Evolutionary conservation across 2,888 invertebrate species (phyloP), one percentile per base, ranked within the genome.

Genomic region (Drosophila koepferae): DNA sequence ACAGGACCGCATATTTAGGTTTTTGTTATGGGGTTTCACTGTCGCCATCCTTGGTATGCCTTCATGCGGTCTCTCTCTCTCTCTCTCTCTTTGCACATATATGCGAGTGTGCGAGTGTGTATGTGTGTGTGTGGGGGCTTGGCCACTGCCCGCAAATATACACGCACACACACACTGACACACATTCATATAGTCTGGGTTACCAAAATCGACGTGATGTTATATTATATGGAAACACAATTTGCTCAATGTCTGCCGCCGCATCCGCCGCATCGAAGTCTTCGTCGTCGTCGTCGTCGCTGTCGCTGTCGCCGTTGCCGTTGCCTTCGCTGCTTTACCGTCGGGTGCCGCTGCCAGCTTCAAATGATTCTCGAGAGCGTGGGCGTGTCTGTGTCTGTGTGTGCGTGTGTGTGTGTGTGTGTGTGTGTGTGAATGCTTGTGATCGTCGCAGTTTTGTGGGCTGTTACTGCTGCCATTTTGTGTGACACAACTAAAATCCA

Each of bases 1-100:
- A 93, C 93, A 93, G 93, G 91, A 93, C 93, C 93, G 92, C 93
- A 93, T 93, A 93, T 93, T 93, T 93, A 92, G 93, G 93, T 93
- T 93, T 92, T 91, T 91, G 92, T 93, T 91, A 92, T 93, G 93
- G 92, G 91, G 91, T 82, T 68, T 79, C 77, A 58, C 80, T 77
- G 72, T 84, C 79, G 72, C 66, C 53, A 74, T 51, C 64, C 72
- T 65, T 55, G 74, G 70, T 75, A 67, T 70, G 67, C 73, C 75
- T 67, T 72, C 71, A 54, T 76, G 77, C 65, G 76, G 72, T 78
- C 80, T 80, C 68, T 59, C 75, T 40, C 40, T 23, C 23, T 23
- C 23, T 7, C 40, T 16, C 40, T 67, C 73, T 46, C 60, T 74
- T 28, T 53, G 61, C 38, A 62, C 55, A 43, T 55, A 20, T 63